Conservation (phyloP, 2,888 invertebrate species). For the Anodontia alba region DNA sequence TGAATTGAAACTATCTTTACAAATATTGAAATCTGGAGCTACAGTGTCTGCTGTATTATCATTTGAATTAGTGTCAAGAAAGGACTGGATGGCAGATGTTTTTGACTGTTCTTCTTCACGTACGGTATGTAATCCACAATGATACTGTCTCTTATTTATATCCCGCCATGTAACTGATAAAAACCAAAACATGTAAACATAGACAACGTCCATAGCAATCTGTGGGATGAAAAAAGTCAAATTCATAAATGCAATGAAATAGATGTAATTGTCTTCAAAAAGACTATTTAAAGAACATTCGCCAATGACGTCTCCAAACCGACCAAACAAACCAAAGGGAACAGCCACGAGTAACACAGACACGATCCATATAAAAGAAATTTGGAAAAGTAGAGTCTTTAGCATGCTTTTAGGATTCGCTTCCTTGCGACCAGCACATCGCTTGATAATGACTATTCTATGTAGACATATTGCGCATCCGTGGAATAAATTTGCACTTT, state of each 20-base stretch:
- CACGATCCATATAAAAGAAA: background rate
- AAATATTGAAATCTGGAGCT: too few relatives aligned
- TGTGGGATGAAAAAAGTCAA: background rate
- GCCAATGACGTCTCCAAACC: background rate
- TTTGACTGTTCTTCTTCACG: too few relatives aligned
- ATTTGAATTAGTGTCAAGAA: too few relatives aligned
- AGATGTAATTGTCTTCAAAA: background rate
- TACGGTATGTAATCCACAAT: too few relatives aligned
- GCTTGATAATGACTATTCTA: background rate
- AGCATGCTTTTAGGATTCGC: background rate
- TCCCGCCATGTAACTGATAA: background rate
- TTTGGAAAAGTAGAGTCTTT: background rate
- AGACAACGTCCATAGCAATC: background rate
- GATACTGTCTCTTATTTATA: background rate
- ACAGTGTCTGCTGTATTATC: too few relatives aligned
- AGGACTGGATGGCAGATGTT: too few relatives aligned
- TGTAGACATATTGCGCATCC: background rate
- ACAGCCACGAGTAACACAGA: background rate
- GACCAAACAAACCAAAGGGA: background rate
- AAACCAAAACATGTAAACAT: constrained; percentile 7
- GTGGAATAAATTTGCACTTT: background rate
- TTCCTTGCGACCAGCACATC: background rate
- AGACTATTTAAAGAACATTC: background rate
- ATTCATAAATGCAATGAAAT: background rate
- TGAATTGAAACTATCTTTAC: too few relatives aligned